phyloP scores from a whole-genome alignment of 1,140 invertebrate genomes.

The Drosophila neocordata region DNA sequence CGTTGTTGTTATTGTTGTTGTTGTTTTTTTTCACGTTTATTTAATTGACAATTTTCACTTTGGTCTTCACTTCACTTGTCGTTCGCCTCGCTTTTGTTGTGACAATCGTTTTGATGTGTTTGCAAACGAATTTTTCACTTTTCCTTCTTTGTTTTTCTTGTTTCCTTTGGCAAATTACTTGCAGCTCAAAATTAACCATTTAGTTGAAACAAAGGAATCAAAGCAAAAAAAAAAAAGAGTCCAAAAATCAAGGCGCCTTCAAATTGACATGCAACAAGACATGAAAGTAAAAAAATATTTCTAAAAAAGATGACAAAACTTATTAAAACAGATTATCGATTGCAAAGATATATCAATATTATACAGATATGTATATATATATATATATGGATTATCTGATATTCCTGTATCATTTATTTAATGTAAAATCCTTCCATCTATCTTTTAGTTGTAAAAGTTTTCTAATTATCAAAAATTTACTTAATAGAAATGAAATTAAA shows the following conservation, averaged over 20 bases:
- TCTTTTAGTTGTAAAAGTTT: too few relatives aligned
- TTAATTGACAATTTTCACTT: slow-evolving; percentile 80
- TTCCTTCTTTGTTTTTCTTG: slow-evolving; percentile 10
- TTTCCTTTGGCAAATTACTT: slow-evolving; percentile 38
- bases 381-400: too few relatives aligned
- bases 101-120: slow-evolving; percentile 75
- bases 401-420: too few relatives aligned
- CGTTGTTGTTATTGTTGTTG: too few relatives aligned
- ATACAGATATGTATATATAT: too few relatives aligned
- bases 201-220: slow-evolving; percentile 22
- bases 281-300: not conserved
- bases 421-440: too few relatives aligned
- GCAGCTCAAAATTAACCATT: slow-evolving; percentile 63
- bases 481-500: too few relatives aligned
- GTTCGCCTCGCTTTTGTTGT: slow-evolving; percentile 63
- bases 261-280: not conserved
- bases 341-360: too few relatives aligned
- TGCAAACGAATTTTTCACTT: slow-evolving; percentile 39
- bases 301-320: not conserved
- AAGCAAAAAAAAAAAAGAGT: not conserved
- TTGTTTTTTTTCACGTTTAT: slow-evolving; percentile 28
- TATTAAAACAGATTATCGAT: not conserved
- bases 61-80: slow-evolving; percentile 23
- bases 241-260: not conserved
- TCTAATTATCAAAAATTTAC: too few relatives aligned